A percentile compares a stretch with the other conserved stretches of the same genome.
Evolutionary conservation across 2,113 vertebrate species (phyloP).

Genomic region (Leucoraja erinaceus): DNA sequence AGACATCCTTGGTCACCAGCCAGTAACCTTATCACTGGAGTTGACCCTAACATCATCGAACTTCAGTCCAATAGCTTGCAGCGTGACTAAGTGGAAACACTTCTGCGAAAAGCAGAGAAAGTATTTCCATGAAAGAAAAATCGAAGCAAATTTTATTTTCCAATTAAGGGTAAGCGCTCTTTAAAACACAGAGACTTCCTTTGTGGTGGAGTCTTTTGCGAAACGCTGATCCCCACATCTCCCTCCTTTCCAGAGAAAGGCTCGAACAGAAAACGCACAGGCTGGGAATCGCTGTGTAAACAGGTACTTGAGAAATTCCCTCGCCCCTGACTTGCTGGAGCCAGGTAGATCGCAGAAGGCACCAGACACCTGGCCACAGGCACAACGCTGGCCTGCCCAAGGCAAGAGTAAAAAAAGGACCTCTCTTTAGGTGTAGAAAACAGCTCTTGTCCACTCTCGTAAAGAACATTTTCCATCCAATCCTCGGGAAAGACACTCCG

Average conservation of each 20-base stretch:
- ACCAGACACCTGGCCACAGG: not conserved
- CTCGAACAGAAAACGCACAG: constrained; percentile 8
- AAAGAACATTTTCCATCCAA: constrained; percentile 13
- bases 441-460: not conserved
- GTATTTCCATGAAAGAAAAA: not conserved
- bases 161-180: not conserved
- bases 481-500: constrained; percentile 28
- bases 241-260: not conserved
- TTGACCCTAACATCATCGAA: no score
- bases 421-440: not conserved
- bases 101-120: not conserved
- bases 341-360: constrained; percentile 11
- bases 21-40: not conserved
- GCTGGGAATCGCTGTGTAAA: not conserved
- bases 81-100: not conserved
- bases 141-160: constrained; percentile 6
- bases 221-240: not conserved
- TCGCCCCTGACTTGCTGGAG: not conserved
- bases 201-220: not conserved
- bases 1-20: no score
- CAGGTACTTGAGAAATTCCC: not conserved
- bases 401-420: not conserved
- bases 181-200: constrained; percentile 14
- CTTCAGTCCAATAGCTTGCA: not conserved
- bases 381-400: not conserved